Conservation (phyloP, 2,113 vertebrate species). For the Rhinoptilus africanus region DNA sequence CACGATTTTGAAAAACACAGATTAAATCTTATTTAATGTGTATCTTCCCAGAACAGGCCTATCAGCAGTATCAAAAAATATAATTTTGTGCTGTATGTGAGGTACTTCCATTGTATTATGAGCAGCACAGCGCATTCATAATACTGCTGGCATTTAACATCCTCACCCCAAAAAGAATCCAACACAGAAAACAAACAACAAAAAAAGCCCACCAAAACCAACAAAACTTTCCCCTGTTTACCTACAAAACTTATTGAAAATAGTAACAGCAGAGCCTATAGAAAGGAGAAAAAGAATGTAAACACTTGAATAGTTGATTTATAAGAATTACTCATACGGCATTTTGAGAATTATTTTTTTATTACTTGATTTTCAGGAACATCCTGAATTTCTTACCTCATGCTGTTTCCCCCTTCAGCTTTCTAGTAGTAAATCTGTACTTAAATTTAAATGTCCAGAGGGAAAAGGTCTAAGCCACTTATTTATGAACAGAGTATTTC, state of each 20-base stretch:
- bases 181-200: not conserved
- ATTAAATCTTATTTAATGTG: not conserved
- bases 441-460: not conserved
- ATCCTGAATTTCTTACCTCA: not conserved
- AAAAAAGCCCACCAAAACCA: not conserved
- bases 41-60: not conserved
- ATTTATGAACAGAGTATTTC: not conserved
- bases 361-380: not conserved
- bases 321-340: not conserved
- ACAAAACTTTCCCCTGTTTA: not conserved
- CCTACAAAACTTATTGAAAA: not conserved
- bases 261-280: not conserved
- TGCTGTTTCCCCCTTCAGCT: not conserved
- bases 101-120: not conserved
- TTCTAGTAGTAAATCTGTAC: not conserved
- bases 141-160: not conserved
- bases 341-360: not conserved
- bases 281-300: not conserved
- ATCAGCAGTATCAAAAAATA: not conserved
- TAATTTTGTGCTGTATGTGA: not conserved
- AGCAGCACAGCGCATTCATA: not conserved
- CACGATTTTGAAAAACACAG: not conserved
- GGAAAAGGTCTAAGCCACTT: not conserved
- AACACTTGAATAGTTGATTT: not conserved
- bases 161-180: not conserved